Percentiles rank a stretch among this genome's conserved stretches.
These are phyloP conservation scores for Scomber colias DNA, from an alignment of 2,113 vertebrate genomes.

Conservation along the genomic window DNA sequence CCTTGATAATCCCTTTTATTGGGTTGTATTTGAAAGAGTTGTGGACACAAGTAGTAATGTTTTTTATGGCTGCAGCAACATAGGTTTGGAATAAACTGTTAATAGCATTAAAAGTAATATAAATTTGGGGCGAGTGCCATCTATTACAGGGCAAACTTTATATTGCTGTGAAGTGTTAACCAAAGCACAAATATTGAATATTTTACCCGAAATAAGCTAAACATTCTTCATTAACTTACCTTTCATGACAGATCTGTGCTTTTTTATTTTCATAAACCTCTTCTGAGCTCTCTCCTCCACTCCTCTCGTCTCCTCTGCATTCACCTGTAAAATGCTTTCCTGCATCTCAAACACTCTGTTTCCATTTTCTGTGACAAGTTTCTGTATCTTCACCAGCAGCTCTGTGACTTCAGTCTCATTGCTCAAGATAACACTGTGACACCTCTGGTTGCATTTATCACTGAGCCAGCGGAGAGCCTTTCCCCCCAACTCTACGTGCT, in stretches of 20 bases:
- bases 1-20: too few relatives aligned
- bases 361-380: conserved; percentile 56
- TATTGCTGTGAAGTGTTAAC: too few relatives aligned
- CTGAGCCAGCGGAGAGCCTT: conserved; percentile 63
- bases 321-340: conserved; percentile 6
- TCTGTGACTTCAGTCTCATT: background rate
- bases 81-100: too few relatives aligned
- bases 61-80: background rate
- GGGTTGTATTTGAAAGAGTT: too few relatives aligned
- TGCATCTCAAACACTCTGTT: conserved; percentile 67
- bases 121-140: too few relatives aligned
- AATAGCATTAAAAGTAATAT: too few relatives aligned
- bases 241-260: conserved; percentile 55
- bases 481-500: conserved; percentile 20
- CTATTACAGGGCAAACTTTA: background rate
- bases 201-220: too few relatives aligned
- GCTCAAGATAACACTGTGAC: conserved; percentile 47
- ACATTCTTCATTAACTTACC: conserved; percentile 52
- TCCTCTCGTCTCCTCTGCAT: conserved; percentile 51
- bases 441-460: conserved; percentile 69
- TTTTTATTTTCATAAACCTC: conserved; percentile 65
- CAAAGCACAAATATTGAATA: too few relatives aligned
- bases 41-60: background rate
- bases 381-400: conserved; percentile 72
- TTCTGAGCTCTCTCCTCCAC: conserved; percentile 64